Percentiles rank a stretch among this genome's conserved stretches.
Conservation (phyloP, 1,140 invertebrate genomes). For the Philaenus spumarius region DNA sequence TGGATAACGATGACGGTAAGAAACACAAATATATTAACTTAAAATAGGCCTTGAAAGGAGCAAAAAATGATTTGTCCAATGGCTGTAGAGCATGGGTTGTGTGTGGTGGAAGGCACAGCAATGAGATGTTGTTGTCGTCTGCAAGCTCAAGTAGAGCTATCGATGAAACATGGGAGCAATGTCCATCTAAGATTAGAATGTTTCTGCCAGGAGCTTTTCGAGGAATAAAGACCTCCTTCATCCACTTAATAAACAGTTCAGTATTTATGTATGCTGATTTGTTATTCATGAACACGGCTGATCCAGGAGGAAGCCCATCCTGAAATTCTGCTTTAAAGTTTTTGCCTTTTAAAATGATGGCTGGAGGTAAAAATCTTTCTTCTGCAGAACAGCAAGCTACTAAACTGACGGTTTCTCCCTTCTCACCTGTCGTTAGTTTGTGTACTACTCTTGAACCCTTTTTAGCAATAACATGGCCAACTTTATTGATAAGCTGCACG, state of each 20-base stretch:
- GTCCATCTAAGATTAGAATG: constrained; percentile 39
- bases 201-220: too few relatives aligned
- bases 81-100: constrained; percentile 38
- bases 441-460: too few relatives aligned
- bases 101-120: constrained; percentile 38
- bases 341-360: constrained; percentile 34
- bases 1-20: too few relatives aligned
- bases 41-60: constrained; percentile 30
- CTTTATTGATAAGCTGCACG: too few relatives aligned
- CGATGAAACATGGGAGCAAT: constrained; percentile 34
- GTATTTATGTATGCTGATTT: constrained; percentile 12
- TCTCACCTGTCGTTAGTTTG: too few relatives aligned
- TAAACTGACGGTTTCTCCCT: too few relatives aligned
- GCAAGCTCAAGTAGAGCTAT: constrained; percentile 29
- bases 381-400: too few relatives aligned
- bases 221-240: too few relatives aligned
- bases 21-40: too few relatives aligned
- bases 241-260: constrained; percentile 7
- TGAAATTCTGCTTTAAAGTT: constrained; percentile 36
- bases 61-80: constrained; percentile 35
- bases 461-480: too few relatives aligned
- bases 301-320: too few relatives aligned
- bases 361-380: constrained; percentile 34
- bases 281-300: constrained; percentile 38
- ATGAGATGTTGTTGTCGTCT: constrained; percentile 34